Base-by-base conservation (phyloP, 1,140 invertebrate species). In the Eciton burchellii region DNA sequence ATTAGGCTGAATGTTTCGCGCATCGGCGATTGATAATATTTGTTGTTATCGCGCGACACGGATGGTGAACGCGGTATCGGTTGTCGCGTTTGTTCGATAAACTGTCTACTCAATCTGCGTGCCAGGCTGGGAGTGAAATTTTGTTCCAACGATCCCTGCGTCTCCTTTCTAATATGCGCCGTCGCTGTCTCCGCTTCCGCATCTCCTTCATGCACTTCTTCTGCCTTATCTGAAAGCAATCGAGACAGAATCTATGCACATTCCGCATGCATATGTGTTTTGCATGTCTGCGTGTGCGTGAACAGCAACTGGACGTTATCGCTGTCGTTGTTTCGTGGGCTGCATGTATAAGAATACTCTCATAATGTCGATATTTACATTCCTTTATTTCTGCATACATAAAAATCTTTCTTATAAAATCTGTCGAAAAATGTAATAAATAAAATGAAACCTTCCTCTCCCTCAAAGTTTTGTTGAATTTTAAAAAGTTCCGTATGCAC, bases 71-170 rank as follows among this genome's bases (percentile, higher is more conserved):
- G 85, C 9, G 92, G 91, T 26, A 92, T 57, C 0, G 91, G 84
- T 19, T 92, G 91, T n/a, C 93, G 86, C 0, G 93, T 93, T 62
- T 93, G 90, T 76, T 94, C 92, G 74, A 93, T 91, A 71, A 93
- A 93, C 43, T 93, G 92, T 14, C 91, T 91, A 79, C 92, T 93
- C 63, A 94, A 79, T 8, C 93, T 85, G 3, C 92, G 89, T n/a
- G 93, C 91, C 76, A 94, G 72, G 60, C 91, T 92, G 8, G 93
- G 93, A 24, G 93, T 93, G 62, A 93, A 93, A 56, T 59, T 92
- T 24, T 91, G 90, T 43, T 92, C 90, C 59, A 91, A 43, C 5
- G 88, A 87, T 26, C 92, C 92, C 41, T 89, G 88, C 16, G 88
- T 49, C 45, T 92, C 91, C 68, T 87, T 90, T 19, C 72, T 81